These are phyloP conservation scores for Heliconius ismenius DNA, from an alignment of 2,888 invertebrate species.

Conservation along the genomic window DNA sequence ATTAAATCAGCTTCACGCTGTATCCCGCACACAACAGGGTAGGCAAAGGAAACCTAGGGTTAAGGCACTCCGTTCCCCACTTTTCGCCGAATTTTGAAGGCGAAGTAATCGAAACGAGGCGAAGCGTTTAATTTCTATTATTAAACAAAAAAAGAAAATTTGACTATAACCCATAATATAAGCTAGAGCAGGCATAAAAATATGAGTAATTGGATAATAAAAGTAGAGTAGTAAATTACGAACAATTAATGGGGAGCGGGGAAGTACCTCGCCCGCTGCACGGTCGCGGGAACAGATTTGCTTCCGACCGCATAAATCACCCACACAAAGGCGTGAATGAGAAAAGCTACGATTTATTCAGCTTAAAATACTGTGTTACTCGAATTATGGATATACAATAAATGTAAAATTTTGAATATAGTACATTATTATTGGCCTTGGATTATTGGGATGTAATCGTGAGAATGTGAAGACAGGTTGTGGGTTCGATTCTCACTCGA, in stretches of 20 bases:
- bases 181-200: constrained; percentile 1
- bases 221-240: constrained; percentile 27
- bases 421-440: not conserved
- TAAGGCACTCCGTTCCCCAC: too few species aligned
- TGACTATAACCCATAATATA: not conserved
- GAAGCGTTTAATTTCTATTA: not conserved
- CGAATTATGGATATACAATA: constrained; percentile 23
- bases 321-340: constrained; percentile 42
- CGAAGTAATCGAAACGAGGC: too few species aligned
- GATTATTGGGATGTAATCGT: not conserved
- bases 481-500: not conserved
- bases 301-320: constrained; percentile 42
- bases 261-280: constrained; percentile 26
- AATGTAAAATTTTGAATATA: not conserved
- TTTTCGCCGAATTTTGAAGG: too few species aligned
- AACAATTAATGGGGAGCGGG: constrained; percentile 26
- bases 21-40: too few species aligned
- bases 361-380: constrained; percentile 29
- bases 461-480: not conserved
- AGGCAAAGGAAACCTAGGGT: too few species aligned
- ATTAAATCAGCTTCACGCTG: not conserved
- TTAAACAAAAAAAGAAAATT: not conserved
- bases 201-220: constrained; percentile 24
- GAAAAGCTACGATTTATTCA: constrained; percentile 44
- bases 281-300: constrained; percentile 33